Percentiles rank a stretch among this genome's conserved stretches.
These are phyloP conservation scores for Willisornis vidua DNA, from an alignment of 2,113 vertebrate species.

Conservation along the genomic window DNA sequence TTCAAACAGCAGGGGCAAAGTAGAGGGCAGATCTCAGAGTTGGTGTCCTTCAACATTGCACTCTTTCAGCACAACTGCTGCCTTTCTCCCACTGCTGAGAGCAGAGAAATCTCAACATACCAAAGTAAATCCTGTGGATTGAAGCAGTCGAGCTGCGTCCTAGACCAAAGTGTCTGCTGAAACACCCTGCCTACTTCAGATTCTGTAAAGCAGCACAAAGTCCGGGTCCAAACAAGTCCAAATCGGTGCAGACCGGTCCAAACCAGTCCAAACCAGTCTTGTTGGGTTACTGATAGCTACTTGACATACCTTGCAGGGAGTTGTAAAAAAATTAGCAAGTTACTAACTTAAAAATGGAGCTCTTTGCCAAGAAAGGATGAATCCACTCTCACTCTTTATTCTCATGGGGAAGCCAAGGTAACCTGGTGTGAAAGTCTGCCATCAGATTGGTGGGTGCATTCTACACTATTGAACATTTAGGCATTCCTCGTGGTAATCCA, in stretches of 20 bases:
- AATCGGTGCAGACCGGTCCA: no score
- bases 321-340: not conserved
- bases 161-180: not conserved
- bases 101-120: not conserved
- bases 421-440: not conserved
- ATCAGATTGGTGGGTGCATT: not conserved
- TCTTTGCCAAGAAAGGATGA: not conserved
- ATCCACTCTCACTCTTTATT: not conserved
- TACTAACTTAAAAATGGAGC: not conserved
- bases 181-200: not conserved
- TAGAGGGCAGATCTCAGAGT: not conserved
- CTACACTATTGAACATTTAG: not conserved
- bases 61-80: not conserved
- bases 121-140: not conserved
- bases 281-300: no score
- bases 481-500: not conserved
- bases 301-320: not conserved
- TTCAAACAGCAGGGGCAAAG: not conserved
- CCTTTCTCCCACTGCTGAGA: not conserved
- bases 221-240: not conserved
- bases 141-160: not conserved
- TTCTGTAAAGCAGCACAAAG: not conserved
- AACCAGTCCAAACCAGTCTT: no score
- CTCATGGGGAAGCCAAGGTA: not conserved
- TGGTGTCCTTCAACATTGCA: rapidly evolving